Evolutionary conservation across 2,888 invertebrate species (phyloP).

Genomic region (Noctua comes): DNA sequence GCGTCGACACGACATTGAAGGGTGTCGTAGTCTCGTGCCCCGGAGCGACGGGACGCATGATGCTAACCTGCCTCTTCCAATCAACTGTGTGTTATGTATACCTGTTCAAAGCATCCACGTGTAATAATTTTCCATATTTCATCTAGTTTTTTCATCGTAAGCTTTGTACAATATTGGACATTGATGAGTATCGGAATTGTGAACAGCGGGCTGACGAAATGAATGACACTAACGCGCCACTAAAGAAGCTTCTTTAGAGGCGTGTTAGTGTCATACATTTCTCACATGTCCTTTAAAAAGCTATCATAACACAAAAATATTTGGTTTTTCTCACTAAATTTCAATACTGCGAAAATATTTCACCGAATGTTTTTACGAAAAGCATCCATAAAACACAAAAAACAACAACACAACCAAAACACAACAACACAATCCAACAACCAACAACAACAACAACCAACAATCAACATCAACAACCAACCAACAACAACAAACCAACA

Average conservation of each 20-base stretch:
- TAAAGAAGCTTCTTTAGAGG: not conserved
- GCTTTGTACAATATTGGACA: not conserved
- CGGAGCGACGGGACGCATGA: conserved; percentile 38
- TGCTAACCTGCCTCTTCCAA: conserved; percentile 47
- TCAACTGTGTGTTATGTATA: conserved; percentile 39
- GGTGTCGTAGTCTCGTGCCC: conserved; percentile 46
- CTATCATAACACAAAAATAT: not conserved
- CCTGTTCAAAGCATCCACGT: not conserved
- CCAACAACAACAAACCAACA: no score
- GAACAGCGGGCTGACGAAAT: not conserved
- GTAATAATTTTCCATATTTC: not conserved
- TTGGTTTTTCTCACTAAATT: no score
- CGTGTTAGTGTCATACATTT: no score
- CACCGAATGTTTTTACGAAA: not conserved
- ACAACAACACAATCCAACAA: no score
- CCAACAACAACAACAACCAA: no score
- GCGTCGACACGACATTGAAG: conserved; percentile 29
- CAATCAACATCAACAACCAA: no score
- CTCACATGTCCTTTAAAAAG: not conserved
- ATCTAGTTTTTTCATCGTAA: not conserved
- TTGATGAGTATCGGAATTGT: not conserved
- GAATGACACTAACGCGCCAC: not conserved
- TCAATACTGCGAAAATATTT: no score
- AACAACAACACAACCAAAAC: no score
- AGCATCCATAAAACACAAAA: no score